Evolutionary conservation across 2,113 vertebrate genomes (phyloP), one percentile per base, ranked within the genome.

Genomic region (Trinectes maculatus): DNA sequence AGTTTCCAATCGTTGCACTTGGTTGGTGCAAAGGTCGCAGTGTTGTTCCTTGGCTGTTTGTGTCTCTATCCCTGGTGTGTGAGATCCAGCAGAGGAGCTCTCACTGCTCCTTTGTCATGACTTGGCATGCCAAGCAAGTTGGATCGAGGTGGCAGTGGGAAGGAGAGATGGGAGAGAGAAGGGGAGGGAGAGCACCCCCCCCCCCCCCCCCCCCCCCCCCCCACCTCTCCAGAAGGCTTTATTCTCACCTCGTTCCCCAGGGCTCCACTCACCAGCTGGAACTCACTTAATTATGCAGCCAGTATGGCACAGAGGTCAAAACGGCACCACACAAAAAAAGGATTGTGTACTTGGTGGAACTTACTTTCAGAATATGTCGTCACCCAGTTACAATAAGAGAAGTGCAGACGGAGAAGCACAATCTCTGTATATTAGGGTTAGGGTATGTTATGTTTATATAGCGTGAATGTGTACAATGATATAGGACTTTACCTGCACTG

Each of bases 221-320:
- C 19, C 75, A 49, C 52, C 70, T 72, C 61, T 75, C 52, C 63
- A 71, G 66, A 66, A 73, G 76, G 72, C 49, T 82, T 85, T 74
- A 77, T 88, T 90, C 80, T 85, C 87, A 85, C 87, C 75, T 85
- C 61, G 0, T 60, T 79, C 86, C 79, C 76, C 53, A 48, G 74
- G 80, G 83, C 76, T 26, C 44, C 43, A n/a, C 66, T 74, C 78
- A 72, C 87, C 90, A 91, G 82, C 86, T 90, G 87, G 86, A 86
- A 68, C 78, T 81, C 65, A 6, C 70, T 85, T 86, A 72, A 83
- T 85, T 87, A 84, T 85, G 71, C 76, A 61, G 56, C 74, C 71
- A 65, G 74, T 64, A 58, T 77, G 79, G 71, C 5, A 33, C 54
- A 25, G 61, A 85, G 82, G 85, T 89, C 86, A 84, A 62, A 76